Conservation (phyloP, 2,113 vertebrate species). For the Bettongia penicillata region DNA sequence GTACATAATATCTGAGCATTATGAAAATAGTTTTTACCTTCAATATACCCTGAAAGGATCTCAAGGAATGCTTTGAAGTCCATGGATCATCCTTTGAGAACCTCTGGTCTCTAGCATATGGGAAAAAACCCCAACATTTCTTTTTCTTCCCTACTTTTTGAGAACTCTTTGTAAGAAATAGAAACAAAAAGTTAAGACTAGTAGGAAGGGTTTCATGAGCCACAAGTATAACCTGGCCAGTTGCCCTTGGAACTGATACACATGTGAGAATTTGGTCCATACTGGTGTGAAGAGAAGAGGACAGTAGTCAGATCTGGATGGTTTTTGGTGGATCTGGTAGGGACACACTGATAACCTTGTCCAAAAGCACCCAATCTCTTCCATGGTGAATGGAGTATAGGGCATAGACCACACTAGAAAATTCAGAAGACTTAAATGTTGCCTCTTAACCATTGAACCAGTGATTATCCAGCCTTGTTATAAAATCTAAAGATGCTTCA, state of each 20-base stretch:
- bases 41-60: background rate
- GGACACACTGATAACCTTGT: background rate
- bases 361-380: background rate
- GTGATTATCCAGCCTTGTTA: background rate
- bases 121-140: background rate
- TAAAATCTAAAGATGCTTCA: background rate
- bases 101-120: background rate
- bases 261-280: background rate
- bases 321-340: background rate
- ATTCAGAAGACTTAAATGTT: background rate
- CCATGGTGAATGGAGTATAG: background rate
- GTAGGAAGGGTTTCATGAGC: background rate
- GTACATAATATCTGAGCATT: background rate
- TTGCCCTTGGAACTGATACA: background rate
- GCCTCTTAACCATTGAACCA: background rate
- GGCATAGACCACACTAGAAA: background rate
- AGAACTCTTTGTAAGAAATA: slow-evolving; percentile 9
- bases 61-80: background rate
- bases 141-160: background rate
- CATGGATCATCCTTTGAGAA: background rate
- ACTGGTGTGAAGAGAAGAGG: background rate
- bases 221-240: background rate
- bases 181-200: background rate
- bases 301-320: background rate
- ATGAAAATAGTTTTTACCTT: background rate